Evolutionary conservation across 2,888 invertebrate genomes (phyloP), one percentile per base, ranked within the genome.

Genomic region (Meliscaeva auricollis): DNA sequence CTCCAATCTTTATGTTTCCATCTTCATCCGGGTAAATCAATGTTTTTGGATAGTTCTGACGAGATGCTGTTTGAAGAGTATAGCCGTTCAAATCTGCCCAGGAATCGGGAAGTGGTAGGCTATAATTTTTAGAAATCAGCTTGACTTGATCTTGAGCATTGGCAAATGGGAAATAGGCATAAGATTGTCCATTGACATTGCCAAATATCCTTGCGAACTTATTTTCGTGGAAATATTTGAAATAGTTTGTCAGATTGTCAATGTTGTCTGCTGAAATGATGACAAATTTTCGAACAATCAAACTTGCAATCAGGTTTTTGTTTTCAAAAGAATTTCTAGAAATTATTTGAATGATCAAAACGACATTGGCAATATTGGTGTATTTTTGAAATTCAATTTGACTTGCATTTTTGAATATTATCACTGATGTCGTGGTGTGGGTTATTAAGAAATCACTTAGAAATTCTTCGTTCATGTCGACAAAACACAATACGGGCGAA

Each of bases 141-240:
- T 41, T 52, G 2, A 82, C 1, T 26, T 7, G 32, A 8, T 9
- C 30, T 7, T 64, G 17, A 20, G 11, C 26, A n/a, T 6, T 9
- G 0, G 50, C 41, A 26, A 50, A 76, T 1, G 70, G 76, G 1
- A 58, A 50, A 6, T 60, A 82, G 0, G 52, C 66, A 26, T 68
- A 76, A 2, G 58, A 20, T 0, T 5, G 35, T 11, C 20, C 17
- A 7, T 30, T 7, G 3, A 9, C 20, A 3, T 52, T 3, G n/a
- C 77, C 82, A 54, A 73, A 82, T 17, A 82, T 77, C 20, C 68
- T 62, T 17, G 60, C 46, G 9, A 82, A 77, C 13, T 68, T 73
- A 2, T 68, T n/a, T 17, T 66, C 35, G 0, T 4, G 7, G 9
- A 82, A 82, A 22, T 30, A 77, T 0, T n/a, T 8, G 26, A 72